Base-by-base conservation (phyloP, 2,113 vertebrate species). In the Onychostoma macrolepis region DNA sequence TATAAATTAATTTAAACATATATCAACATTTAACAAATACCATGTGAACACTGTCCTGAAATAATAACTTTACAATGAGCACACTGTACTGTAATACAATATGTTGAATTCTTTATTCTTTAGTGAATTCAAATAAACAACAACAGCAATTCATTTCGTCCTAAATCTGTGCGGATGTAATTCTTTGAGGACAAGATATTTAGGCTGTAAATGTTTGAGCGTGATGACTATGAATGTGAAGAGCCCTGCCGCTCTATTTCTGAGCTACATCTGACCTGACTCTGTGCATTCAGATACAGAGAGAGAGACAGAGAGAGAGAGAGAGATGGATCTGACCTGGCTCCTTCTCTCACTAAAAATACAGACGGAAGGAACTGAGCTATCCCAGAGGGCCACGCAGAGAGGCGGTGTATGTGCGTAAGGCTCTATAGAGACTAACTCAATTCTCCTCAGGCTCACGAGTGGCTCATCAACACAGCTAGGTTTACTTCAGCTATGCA, bases 271-370 rank as follows among this genome's bases (percentile, higher is more conserved):
- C 13, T 67, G 80, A 81, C 80, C 80, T 67, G 80, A 30, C 80
- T 81, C 41, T 6, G 43, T 4, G 43, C 61, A 28, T 82, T 82
- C 80, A 67, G n/a, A 79, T 50, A 84, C 12, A 69, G 10, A 80
- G 26, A 53, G 61, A 77, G 4, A 41, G 56, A 83, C 24, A 74
- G 75, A 63, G 41, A 81, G 43, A 63, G 24, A 86, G 4, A 36
- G 50, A 82, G 26, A 71, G 80, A 84, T 74, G 82, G 61, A 85
- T 87, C 77, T 90, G 87, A 91, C 88, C 88, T 87, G 84, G 84
- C 89, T 89, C 36, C 63, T 83, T 89, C 84, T 89, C 74, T 89
- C 91, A 92, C 91, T 94, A 94, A 94, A 94, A 93, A 93, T 91
- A 93, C 45, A 86, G 85, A 85, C 45, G 50, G 78, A 77, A 88